phyloP scores from a whole-genome alignment of 2,888 invertebrate genomes.

The Megastigmus dorsalis region DNA sequence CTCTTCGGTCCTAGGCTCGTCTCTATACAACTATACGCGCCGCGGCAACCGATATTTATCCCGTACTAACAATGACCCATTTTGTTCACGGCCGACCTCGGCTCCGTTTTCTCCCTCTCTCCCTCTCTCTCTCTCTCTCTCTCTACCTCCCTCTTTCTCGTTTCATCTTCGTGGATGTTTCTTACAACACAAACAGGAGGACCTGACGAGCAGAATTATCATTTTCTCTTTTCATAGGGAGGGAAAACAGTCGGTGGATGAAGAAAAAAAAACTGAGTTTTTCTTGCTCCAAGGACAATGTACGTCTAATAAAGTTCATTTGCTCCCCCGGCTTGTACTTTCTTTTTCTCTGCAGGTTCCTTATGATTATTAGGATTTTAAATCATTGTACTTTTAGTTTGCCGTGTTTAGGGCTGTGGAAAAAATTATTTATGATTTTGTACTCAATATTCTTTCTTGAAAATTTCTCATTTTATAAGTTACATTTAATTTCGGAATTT shows the following conservation, averaged over 20 bases:
- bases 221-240: slow-evolving; percentile 26
- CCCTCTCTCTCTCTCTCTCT: background rate
- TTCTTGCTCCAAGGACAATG: slow-evolving; percentile 25
- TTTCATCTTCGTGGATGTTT: background rate
- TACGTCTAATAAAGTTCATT: background rate
- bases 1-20: background rate
- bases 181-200: background rate
- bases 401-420: too few species aligned
- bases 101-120: slow-evolving; percentile 14
- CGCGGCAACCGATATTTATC: slow-evolving; percentile 49
- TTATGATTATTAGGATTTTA: too few species aligned
- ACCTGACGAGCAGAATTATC: slow-evolving; percentile 19
- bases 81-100: slow-evolving; percentile 43
- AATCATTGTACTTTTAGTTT: too few species aligned
- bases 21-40: background rate
- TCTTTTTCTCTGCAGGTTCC: too few species aligned
- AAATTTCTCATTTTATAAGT: too few species aligned
- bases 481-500: too few species aligned
- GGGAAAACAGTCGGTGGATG: slow-evolving; percentile 13
- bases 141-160: background rate
- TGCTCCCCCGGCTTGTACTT: background rate
- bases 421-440: too few species aligned
- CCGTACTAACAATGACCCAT: slow-evolving; percentile 46
- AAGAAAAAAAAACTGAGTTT: background rate
- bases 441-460: background rate